Conservation (phyloP, 2,797 vertebrate species). For the Rhynchonycteris naso region DNA sequence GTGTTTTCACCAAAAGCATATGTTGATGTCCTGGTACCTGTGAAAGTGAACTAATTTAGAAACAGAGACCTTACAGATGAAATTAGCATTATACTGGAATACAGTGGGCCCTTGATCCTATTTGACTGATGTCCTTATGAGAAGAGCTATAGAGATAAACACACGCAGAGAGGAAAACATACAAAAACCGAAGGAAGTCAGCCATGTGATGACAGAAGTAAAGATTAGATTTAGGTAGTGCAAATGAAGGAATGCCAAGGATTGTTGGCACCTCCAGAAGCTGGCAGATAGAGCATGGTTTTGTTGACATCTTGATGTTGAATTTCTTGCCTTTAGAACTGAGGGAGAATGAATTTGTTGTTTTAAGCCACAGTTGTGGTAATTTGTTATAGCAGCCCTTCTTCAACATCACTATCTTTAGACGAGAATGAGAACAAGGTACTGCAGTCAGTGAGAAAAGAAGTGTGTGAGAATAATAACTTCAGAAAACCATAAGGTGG, state of each 20-base stretch:
- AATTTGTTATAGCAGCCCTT: not conserved
- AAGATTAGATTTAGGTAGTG: not conserved
- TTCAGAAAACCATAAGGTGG: not conserved
- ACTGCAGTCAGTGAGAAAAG: not conserved
- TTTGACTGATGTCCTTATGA: not conserved
- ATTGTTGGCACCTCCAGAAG: not conserved
- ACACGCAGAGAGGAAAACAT: not conserved
- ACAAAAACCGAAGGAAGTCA: not conserved
- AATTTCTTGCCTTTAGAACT: not conserved
- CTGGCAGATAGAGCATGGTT: not conserved
- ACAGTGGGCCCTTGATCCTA: not conserved
- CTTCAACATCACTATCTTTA: not conserved
- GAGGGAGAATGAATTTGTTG: not conserved
- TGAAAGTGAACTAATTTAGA: not conserved
- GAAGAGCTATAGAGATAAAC: not conserved
- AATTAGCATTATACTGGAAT: not conserved
- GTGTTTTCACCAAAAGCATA: not conserved
- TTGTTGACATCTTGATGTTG: not conserved
- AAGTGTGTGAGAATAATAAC: not conserved
- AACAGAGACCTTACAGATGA: not conserved
- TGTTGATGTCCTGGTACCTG: not conserved
- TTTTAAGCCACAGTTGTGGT: not conserved
- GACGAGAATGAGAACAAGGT: not conserved
- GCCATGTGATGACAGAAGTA: not conserved
- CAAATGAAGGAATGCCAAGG: not conserved